Conservation (phyloP, 2,113 vertebrate species). For the Bubo bubo region DNA sequence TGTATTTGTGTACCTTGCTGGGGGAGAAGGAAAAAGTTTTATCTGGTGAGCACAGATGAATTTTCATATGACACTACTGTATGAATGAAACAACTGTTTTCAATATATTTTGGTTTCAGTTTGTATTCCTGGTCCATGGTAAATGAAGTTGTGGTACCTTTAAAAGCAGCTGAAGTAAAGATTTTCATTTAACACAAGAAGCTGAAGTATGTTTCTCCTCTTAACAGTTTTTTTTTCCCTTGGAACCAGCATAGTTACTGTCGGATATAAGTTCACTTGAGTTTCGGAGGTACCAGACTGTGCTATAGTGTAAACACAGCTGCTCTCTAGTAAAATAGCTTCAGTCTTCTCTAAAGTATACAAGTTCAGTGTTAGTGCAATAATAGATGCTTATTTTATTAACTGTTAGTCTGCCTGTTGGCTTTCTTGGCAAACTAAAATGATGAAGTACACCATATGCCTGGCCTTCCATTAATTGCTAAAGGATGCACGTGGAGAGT, state of each 20-base stretch:
- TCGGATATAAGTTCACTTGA: conserved; percentile 10
- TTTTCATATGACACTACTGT: neutral
- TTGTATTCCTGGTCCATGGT: neutral
- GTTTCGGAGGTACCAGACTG: conserved; percentile 56
- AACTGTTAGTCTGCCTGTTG: conserved; percentile 3
- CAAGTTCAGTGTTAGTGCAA: conserved; percentile 27
- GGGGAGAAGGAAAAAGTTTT: neutral
- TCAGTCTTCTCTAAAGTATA: conserved; percentile 34
- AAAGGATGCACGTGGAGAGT: neutral
- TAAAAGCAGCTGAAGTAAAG: conserved; percentile 32
- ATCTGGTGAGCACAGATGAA: neutral
- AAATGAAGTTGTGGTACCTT: neutral
- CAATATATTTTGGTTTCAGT: neutral
- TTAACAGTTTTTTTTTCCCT: neutral
- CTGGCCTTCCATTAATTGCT: neutral
- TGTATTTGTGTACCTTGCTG: neutral
- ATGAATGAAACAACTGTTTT: neutral
- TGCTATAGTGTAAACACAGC: conserved; percentile 62
- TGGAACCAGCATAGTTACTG: conserved; percentile 1
- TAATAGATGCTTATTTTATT: conserved; percentile 52
- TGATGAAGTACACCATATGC: accelerated
- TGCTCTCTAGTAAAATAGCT: conserved; percentile 36
- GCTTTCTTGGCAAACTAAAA: neutral
- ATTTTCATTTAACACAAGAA: neutral
- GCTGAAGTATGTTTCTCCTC: neutral